Base-by-base conservation (phyloP, 2,888 invertebrate genomes). In the Cephalotes varians region DNA sequence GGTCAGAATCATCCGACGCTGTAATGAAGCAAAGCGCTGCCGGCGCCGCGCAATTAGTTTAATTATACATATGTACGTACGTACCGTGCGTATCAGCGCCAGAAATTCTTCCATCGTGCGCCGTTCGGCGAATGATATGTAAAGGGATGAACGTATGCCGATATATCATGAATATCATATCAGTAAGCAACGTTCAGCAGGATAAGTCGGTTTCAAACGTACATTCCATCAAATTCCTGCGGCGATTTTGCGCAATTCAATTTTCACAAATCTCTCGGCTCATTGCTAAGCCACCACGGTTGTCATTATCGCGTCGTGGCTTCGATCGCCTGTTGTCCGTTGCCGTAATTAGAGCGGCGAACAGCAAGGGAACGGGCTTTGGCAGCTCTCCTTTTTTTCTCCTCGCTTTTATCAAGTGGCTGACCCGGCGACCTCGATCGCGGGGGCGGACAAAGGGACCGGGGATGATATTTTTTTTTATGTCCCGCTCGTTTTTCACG, bases 401-500 rank as follows among this genome's bases (percentile, higher is more conserved):
- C n/a, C 51, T 65, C 25, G 44, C 65, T 77, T 86, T 84, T 86
- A 76, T 86, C 72, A 58, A 82, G 79, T 76, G 76, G 49, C 47
- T 34, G 65, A 18, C 47, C 49, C 25, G 71, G 2, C 34, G 10
- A 79, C 44, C 28, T 31, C 65, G 64, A 72, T 69, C 21, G 58
- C 37, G 37, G 64, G 37, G 85, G 67, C 58, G 67, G 56, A 82
- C 40, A 64, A 56, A 64, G 54, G 31, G 69, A 64, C 25, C 44
- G 56, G 21, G 54, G 65, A 58, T 47, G 60, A 77, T 79, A 56
- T 28, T 71, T 58, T 54, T 73, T 62, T 80, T 64, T 81, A 71
- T 15, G 51, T 69, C 58, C 51, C 69, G 72, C 81, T 86, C 87
- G 80, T 89, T 85, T 84, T 73, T 88, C 88, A 88, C 82, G 64